Percentiles rank a stretch among this genome's conserved stretches.
Evolutionary conservation across 2,113 vertebrate species (phyloP).

Genomic region (Lasiurus borealis): DNA sequence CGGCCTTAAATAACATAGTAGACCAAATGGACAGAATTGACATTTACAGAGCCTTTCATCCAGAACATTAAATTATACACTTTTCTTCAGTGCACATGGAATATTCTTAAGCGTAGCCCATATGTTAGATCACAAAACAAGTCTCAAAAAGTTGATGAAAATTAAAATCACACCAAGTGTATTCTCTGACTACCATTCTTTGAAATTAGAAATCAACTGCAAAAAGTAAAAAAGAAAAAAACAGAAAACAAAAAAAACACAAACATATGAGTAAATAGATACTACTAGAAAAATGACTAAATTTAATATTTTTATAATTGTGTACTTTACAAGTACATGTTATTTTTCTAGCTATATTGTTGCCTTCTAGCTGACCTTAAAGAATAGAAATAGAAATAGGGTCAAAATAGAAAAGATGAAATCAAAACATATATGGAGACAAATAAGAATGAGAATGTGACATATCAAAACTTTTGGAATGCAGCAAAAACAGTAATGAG

Average conservation of each 20-base stretch:
- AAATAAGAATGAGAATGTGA: neutral
- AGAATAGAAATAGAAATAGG: no score
- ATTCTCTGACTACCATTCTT: neutral
- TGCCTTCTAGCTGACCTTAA: neutral
- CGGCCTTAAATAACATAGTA: no score
- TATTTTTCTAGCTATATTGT: slow-evolving; percentile 43
- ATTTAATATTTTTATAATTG: slow-evolving; percentile 40
- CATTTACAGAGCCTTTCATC: neutral
- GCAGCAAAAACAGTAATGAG: neutral
- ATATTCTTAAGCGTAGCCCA: neutral
- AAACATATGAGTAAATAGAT: neutral
- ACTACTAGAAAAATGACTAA: neutral
- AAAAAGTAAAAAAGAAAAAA: neutral
- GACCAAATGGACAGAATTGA: neutral
- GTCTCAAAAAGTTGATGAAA: neutral
- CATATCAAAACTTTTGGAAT: neutral
- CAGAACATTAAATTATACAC: neutral
- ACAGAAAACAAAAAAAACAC: no score
- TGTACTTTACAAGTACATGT: neutral
- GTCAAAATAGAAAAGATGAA: neutral
- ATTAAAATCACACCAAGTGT: neutral
- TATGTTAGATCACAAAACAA: neutral
- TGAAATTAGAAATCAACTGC: neutral
- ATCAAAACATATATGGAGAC: neutral
- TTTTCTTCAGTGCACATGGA: neutral